Base-by-base conservation (phyloP, 2,113 vertebrate species). In the Erythrocercus mccallii region DNA sequence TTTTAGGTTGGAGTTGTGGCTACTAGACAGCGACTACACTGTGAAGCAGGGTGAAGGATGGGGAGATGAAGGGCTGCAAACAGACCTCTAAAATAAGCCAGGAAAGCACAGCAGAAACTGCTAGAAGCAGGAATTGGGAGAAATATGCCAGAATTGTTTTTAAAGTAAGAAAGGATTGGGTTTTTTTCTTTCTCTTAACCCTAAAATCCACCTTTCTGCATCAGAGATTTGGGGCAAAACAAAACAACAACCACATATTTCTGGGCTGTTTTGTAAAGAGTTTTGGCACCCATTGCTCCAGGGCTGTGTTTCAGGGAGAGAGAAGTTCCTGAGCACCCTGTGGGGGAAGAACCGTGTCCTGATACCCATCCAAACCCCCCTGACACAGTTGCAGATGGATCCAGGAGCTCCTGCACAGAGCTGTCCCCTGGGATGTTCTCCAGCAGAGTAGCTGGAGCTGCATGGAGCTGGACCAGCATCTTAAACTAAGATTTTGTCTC, bases 201-300 rank as follows among this genome's bases (percentile, higher is more conserved):
- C 50, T 65, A 2, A 61, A 71, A 28, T 27, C 17, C 24, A 8
- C 5, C 15, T 33, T 57, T 28, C 38, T n/a, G 28, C 35, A 3
- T 10, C 12, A 3, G 23, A n/a, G 20, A 24, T 15, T 68, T 48
- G 61, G 31, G n/a, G 19, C 0, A 1, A 33, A 50, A 72, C 2
- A 12, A 37, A 28, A 15, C 3, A 3, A 7, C 37, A 24, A 2
- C 5, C 31, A 24, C 3, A 28, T 66, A 14, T 23, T 81, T 82
- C 7, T 54, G 80, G 72, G 45, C 6, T 65, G 17, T 28, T 54
- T 5, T 6, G 10, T 0, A 2, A 6, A 31, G 28, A 4, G 12
- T 31, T 54, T 40, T 47, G 40, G 35, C 48, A 5, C 6, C n/a
- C 3, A 0, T 84, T 2, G 1, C 15, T 72, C 0, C 20, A 57